phyloP scores from a whole-genome alignment of 2,113 vertebrate species.

The Triplophysa siluroides region DNA sequence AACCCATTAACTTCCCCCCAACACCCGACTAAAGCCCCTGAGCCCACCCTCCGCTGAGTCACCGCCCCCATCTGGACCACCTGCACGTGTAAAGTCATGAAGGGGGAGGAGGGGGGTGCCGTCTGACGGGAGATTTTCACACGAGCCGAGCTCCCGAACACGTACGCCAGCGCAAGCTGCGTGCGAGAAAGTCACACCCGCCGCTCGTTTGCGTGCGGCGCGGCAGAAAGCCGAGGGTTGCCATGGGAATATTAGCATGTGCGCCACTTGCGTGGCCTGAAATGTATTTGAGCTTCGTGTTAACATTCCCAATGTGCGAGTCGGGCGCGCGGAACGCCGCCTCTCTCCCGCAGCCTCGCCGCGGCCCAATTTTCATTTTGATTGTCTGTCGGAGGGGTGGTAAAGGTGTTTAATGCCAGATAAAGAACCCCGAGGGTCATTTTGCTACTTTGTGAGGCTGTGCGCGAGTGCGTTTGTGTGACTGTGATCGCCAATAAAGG shows the following conservation, averaged over 20 bases:
- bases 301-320: slow-evolving; percentile 65
- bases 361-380: slow-evolving; percentile 68
- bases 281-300: slow-evolving; percentile 70
- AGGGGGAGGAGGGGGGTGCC: slow-evolving; percentile 24
- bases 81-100: slow-evolving; percentile 43
- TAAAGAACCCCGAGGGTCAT: slow-evolving; percentile 65
- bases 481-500: slow-evolving; percentile 62
- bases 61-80: slow-evolving; percentile 17
- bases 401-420: slow-evolving; percentile 75
- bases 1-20: slow-evolving; percentile 35
- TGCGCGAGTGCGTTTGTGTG: slow-evolving; percentile 50
- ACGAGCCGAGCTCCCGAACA: slow-evolving; percentile 27
- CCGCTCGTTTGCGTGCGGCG: slow-evolving; percentile 55
- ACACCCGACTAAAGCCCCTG: slow-evolving; percentile 23
- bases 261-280: slow-evolving; percentile 61
- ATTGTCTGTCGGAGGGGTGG: slow-evolving; percentile 72
- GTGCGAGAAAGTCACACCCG: slow-evolving; percentile 57
- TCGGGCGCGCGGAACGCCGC: slow-evolving; percentile 42
- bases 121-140: slow-evolving; percentile 59
- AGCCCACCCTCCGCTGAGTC: slow-evolving; percentile 23
- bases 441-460: slow-evolving; percentile 56
- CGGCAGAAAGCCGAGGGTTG: slow-evolving; percentile 62
- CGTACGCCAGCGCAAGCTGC: not conserved
- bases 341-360: slow-evolving; percentile 58
- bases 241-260: slow-evolving; percentile 71